phyloP scores from a whole-genome alignment of 1,140 invertebrate species.

The Solen grandis region DNA sequence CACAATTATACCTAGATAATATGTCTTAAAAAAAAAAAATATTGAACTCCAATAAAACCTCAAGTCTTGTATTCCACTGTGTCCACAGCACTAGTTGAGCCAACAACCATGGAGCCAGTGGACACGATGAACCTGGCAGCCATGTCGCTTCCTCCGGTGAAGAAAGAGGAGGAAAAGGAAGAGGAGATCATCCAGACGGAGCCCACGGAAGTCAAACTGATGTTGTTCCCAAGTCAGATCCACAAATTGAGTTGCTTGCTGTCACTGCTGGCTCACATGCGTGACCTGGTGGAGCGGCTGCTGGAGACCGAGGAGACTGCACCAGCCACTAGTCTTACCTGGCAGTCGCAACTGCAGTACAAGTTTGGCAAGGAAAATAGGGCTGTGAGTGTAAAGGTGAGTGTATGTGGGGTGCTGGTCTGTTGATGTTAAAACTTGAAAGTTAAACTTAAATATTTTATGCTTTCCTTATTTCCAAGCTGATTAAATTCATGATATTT shows the following conservation, averaged over 20 bases:
- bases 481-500: no score
- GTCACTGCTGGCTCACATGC: conserved; percentile 70
- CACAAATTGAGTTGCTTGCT: conserved; percentile 75
- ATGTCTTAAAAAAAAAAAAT: no score
- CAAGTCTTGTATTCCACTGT: no score
- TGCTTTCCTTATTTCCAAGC: no score
- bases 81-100: conserved; percentile 61
- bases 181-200: conserved; percentile 35
- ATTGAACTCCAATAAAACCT: no score
- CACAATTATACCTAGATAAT: no score
- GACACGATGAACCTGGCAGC: conserved; percentile 75
- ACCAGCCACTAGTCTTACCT: conserved; percentile 67
- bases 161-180: conserved; percentile 55
- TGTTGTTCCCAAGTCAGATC: conserved; percentile 78
- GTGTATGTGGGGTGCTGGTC: no score
- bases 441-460: no score
- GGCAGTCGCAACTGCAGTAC: conserved; percentile 75
- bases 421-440: no score
- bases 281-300: conserved; percentile 73
- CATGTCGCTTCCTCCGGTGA: conserved; percentile 54
- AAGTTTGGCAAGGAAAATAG: conserved; percentile 67
- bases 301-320: conserved; percentile 56
- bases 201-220: conserved; percentile 66
- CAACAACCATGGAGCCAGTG: conserved; percentile 68
- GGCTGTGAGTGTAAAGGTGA: conserved; percentile 70